phyloP scores from a whole-genome alignment of 2,797 vertebrate genomes.

The Hemitrygon akajei region DNA sequence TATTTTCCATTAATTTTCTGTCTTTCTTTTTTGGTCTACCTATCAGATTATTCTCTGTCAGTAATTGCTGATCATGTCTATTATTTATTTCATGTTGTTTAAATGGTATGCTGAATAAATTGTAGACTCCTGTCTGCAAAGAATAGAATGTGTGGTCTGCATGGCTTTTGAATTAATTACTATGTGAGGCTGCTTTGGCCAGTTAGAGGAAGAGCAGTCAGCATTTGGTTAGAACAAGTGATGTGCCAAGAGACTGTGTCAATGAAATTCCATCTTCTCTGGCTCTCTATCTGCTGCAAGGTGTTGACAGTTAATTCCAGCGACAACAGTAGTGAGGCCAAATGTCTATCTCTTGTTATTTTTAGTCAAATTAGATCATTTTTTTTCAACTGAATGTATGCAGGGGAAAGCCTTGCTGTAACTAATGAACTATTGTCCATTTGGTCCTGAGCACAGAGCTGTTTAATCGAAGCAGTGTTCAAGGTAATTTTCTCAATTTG shows the following conservation, averaged over 20 bases:
- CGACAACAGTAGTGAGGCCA: constrained; percentile 9
- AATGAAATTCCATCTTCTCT: background rate
- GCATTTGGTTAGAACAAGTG: background rate
- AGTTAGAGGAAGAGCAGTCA: no score
- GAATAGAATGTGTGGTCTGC: background rate
- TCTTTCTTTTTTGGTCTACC: background rate
- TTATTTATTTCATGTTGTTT: background rate
- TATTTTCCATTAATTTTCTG: background rate
- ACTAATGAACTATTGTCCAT: constrained; percentile 64
- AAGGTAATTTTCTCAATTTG: constrained; percentile 62
- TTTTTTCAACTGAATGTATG: background rate
- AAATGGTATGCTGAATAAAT: background rate
- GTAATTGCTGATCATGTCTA: background rate
- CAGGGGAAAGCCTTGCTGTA: constrained; percentile 49
- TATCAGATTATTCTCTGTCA: background rate
- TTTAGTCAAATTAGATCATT: constrained; percentile 38
- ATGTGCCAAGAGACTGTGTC: background rate
- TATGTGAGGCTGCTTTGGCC: background rate
- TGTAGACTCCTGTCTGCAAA: background rate
- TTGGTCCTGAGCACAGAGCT: constrained; percentile 47
- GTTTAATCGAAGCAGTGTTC: constrained; percentile 60
- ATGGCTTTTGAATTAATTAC: background rate
- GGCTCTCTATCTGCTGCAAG: background rate
- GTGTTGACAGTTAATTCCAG: constrained; percentile 28
- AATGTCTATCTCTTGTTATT: constrained; percentile 29